Conservation (phyloP, 2,797 vertebrate genomes). For the Sebastes hubbsi region DNA sequence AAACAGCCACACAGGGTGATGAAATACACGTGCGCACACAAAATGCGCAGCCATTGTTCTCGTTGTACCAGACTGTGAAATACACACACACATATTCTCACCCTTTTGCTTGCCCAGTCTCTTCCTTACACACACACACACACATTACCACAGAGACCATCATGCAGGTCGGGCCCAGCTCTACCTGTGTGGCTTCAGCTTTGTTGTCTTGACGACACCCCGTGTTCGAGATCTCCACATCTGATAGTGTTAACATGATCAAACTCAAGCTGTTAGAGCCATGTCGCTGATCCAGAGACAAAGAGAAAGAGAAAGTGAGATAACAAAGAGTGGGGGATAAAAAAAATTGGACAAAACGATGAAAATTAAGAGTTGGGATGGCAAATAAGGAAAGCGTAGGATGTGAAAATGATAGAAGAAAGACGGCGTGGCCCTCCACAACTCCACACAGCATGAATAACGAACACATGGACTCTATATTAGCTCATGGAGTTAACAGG, state of each 20-base stretch:
- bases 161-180: constrained; percentile 57
- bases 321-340: neutral
- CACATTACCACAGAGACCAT: constrained; percentile 37
- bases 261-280: constrained; percentile 59
- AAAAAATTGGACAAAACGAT: neutral
- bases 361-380: neutral
- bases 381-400: neutral
- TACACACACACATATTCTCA: constrained; percentile 27
- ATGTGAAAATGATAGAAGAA: constrained; percentile 40
- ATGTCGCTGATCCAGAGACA: neutral
- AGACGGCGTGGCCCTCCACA: constrained; percentile 8
- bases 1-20: constrained; percentile 73
- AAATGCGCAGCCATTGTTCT: constrained; percentile 58
- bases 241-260: constrained; percentile 72
- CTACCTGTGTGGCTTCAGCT: constrained; percentile 68
- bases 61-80: constrained; percentile 29
- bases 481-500: constrained; percentile 77
- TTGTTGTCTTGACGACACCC: constrained; percentile 69
- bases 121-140: neutral
- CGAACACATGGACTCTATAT: constrained; percentile 73
- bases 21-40: constrained; percentile 61
- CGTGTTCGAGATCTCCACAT: constrained; percentile 67
- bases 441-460: constrained; percentile 40
- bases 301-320: neutral
- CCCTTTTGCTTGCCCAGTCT: constrained; percentile 12